phyloP scores from a whole-genome alignment of 2,888 invertebrate genomes.

The Neoscelio sp. region DNA sequence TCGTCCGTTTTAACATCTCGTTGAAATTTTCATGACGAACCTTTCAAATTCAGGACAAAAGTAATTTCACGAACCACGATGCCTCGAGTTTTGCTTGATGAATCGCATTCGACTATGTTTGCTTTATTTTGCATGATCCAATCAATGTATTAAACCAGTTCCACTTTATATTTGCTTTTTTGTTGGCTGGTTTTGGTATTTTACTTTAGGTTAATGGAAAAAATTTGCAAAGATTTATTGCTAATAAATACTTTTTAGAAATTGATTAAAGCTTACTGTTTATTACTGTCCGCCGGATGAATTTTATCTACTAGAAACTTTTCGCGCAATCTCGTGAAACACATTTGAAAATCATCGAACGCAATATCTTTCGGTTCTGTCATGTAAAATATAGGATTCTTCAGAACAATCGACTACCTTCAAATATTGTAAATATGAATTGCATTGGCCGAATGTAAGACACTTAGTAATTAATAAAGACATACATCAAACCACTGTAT shows the following conservation, averaged over 20 bases:
- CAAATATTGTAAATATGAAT: slow-evolving; percentile 35
- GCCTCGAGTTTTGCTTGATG: slow-evolving; percentile 3
- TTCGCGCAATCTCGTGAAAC: slow-evolving; percentile 22
- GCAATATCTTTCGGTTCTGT: slow-evolving; percentile 34
- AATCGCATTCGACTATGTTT: background rate
- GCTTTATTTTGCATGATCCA: background rate
- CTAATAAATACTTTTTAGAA: no score
- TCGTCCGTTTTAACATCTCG: slow-evolving; percentile 12
- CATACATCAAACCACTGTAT: slow-evolving; percentile 34
- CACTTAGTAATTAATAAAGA: slow-evolving; percentile 68
- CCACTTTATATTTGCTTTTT: no score
- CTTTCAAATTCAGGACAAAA: slow-evolving; percentile 10
- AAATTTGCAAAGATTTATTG: slow-evolving; percentile 2
- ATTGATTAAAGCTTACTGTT: background rate
- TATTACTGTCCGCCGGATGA: slow-evolving; percentile 1
- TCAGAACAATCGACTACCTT: slow-evolving; percentile 17
- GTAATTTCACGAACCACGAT: slow-evolving; percentile 2
- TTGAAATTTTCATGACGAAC: slow-evolving; percentile 16
- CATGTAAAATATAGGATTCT: slow-evolving; percentile 43
- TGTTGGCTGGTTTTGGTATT: no score
- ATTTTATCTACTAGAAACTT: slow-evolving; percentile 1
- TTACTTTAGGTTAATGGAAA: background rate
- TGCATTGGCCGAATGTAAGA: slow-evolving; percentile 29
- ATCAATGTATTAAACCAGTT: background rate
- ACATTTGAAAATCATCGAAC: slow-evolving; percentile 44